These are phyloP conservation scores for Drosophila ogumai DNA, from an alignment of 1,140 invertebrate genomes.

Conservation along the genomic window DNA sequence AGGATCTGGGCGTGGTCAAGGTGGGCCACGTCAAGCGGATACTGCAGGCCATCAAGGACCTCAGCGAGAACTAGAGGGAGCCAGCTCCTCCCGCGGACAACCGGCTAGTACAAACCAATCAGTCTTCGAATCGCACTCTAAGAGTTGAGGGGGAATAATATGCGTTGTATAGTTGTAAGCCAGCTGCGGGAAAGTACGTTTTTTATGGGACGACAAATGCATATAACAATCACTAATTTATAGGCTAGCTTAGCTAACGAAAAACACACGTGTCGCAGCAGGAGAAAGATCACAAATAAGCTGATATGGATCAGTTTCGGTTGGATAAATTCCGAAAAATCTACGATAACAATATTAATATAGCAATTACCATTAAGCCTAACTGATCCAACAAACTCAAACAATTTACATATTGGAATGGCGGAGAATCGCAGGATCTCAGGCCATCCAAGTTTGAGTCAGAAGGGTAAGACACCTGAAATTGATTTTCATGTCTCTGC, in stretches of 20 bases:
- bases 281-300: slow-evolving; percentile 1
- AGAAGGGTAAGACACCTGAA: slow-evolving; percentile 15
- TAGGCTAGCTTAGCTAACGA: slow-evolving; percentile 76
- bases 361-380: slow-evolving; percentile 19
- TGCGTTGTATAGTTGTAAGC: slow-evolving; percentile 30
- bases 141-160: slow-evolving; percentile 27
- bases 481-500: slow-evolving; percentile 50
- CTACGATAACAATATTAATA: slow-evolving; percentile 14
- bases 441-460: slow-evolving; percentile 20
- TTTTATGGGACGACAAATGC: slow-evolving; percentile 62
- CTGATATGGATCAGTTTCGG: slow-evolving; percentile 1
- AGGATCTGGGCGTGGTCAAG: slow-evolving; percentile 96
- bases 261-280: slow-evolving; percentile 6
- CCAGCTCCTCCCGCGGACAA: slow-evolving; percentile 9
- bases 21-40: slow-evolving; percentile 97
- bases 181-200: slow-evolving; percentile 31
- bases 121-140: slow-evolving; percentile 59
- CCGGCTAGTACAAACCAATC: slow-evolving; percentile 63
- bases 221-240: slow-evolving; percentile 82
- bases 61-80: slow-evolving; percentile 85
- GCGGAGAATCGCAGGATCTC: slow-evolving; percentile 6
- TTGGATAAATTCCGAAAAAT: neutral
- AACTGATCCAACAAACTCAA: slow-evolving; percentile 23
- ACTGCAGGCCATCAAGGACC: slow-evolving; percentile 95
- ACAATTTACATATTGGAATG: neutral